Percentiles rank a stretch among this genome's conserved stretches.
Evolutionary conservation across 2,888 invertebrate genomes (phyloP).

Genomic region (Atherix ibis): DNA sequence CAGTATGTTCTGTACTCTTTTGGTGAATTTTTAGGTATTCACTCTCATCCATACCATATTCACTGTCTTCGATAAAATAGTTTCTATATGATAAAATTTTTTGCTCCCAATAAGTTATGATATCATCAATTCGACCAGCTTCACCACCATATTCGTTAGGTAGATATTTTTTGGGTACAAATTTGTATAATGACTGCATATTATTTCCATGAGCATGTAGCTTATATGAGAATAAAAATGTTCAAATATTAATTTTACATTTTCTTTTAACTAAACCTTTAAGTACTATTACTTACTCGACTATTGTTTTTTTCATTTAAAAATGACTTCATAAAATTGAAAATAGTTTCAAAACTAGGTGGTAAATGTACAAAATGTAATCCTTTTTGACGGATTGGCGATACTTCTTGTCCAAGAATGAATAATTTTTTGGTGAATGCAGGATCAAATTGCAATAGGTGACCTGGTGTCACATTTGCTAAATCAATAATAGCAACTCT

Average conservation of each 20-base stretch:
- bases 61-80: slow-evolving; percentile 18
- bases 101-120: slow-evolving; percentile 15
- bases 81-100: slow-evolving; percentile 13
- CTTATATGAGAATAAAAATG: slow-evolving; percentile 21
- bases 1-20: too few species aligned
- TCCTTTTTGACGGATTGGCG: slow-evolving; percentile 38
- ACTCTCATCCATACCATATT: slow-evolving; percentile 20
- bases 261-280: too few species aligned
- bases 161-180: slow-evolving; percentile 40
- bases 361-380: slow-evolving; percentile 39
- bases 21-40: too few species aligned
- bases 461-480: slow-evolving; percentile 33
- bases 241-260: too few species aligned
- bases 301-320: slow-evolving; percentile 39
- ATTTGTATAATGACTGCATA: slow-evolving; percentile 38
- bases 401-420: slow-evolving; percentile 35
- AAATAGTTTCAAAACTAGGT: slow-evolving; percentile 37
- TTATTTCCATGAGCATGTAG: slow-evolving; percentile 36
- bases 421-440: slow-evolving; percentile 38
- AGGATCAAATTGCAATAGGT: slow-evolving; percentile 37
- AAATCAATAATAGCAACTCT: slow-evolving; percentile 37
- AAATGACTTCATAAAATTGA: slow-evolving; percentile 36
- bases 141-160: slow-evolving; percentile 50
- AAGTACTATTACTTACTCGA: slow-evolving; percentile 37
- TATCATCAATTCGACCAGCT: slow-evolving; percentile 32